Base-by-base conservation (phyloP, 2,113 vertebrate genomes). In the Chionomys nivalis region DNA sequence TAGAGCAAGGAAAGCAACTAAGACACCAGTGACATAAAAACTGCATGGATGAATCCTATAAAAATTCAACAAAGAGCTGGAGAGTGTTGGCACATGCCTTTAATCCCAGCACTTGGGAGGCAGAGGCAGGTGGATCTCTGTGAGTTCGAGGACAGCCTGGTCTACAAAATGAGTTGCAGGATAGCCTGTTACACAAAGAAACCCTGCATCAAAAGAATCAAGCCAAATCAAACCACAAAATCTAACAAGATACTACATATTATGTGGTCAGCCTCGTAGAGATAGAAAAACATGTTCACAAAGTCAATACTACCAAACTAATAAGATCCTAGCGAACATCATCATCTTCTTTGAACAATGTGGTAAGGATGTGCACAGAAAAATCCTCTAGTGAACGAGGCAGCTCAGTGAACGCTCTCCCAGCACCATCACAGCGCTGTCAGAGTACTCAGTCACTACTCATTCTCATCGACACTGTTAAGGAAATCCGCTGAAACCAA, bases 61-160 rank as follows among this genome's bases (percentile, higher is more conserved):
- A 94, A 96, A 85, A 77, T 28, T 47, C 36, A 83, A 92, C 44
- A 93, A 68, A 61, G 81, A 85, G 70, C 70, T 1, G 7, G 70
- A 8, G 36, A 72, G 70, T 39, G 33, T 7, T 70, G 68, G 68
- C 33, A 7, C 33, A 72, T 1, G 36, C 33, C 68, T 70, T 70
- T 70, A 70, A 70, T 36, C 66, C 31, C 31, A 17, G 33, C 66
- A 68, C 13, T 70, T 36, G 14, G 7, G 33, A n/a, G 68, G 16
- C 36, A 72, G 68, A 72, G 36, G 36, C 36, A n/a, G 31, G 68
- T n/a, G n/a, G 70, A 73, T 39, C 19, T 73, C n/a, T 73, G 36
- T 73, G n/a, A 73, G 70, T 73, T 73, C n/a, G 0, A 73, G 36
- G 36, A 17, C 8, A 73, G 36, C 8, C n/a, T 39, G n/a, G 36